Base-by-base conservation (phyloP, 2,888 invertebrate species). In the Elgonia sp. region DNA sequence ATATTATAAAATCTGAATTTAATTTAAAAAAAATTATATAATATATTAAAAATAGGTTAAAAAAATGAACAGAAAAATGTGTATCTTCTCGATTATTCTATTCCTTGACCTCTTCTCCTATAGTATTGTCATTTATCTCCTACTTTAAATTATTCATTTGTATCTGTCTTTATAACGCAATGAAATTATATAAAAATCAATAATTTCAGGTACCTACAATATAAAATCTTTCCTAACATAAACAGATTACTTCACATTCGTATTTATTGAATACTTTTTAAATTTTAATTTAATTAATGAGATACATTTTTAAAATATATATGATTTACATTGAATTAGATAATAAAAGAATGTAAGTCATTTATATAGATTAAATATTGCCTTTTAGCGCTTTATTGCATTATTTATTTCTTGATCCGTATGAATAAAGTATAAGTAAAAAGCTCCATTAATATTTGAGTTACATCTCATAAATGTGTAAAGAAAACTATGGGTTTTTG, bases 331-430 rank as follows among this genome's bases (percentile, higher is more conserved):
- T 12, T 46, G 20, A 55, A 18, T 9, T 55, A 18, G 29, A 62
- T 29, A 75, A 39, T 3, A n/a, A 16, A 77, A 77, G 46, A 69
- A 69, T 40, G 29, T 16, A 69, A 46, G 79, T 60, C 21, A 39
- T 46, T 79, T 65, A 8, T 79, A 73, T 65, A 73, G 65, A 72
- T 42, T 81, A 72, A 20, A 18, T 81, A 73, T 81, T 70, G 65
- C 65, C 39, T 81, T 55, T 73, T 81, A 81, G 50, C 63, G 21
- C 73, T 21, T 53, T 29, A 18, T 29, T 81, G 21, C 72, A 81
- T 81, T 65, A 82, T 73, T 73, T 53, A 82, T 80, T 62, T 80
- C 80, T 10, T 42, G 72, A 62, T 72, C 65, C 65, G 39, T 12
- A 40, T 73, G 63, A 65, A 73, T 81, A 73, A 70, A 63, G 14